These are phyloP conservation scores for Gracilinanus agilis DNA, from an alignment of 2,113 vertebrate genomes.

Conservation along the genomic window DNA sequence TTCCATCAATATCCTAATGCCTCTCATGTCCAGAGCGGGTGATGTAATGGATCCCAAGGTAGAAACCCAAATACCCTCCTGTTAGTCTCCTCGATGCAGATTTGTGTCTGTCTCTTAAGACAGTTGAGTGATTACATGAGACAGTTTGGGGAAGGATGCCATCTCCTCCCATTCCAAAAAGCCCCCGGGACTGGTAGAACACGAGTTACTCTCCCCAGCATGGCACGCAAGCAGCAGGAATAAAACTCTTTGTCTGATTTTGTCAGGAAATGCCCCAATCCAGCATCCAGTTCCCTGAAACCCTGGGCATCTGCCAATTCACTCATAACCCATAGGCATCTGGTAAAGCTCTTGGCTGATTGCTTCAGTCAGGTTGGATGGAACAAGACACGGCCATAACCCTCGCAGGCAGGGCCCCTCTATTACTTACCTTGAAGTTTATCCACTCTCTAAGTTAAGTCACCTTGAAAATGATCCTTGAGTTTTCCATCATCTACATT, in stretches of 20 bases:
- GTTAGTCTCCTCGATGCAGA: neutral
- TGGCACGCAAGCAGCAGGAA: slow-evolving; percentile 17
- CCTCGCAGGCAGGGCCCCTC: slow-evolving; percentile 29
- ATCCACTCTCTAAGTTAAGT: slow-evolving; percentile 13
- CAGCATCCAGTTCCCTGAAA: slow-evolving; percentile 37
- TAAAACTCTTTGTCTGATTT: slow-evolving; percentile 39
- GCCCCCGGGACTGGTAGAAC: slow-evolving; percentile 16
- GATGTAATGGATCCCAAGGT: slow-evolving; percentile 7
- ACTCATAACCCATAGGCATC: slow-evolving; percentile 16
- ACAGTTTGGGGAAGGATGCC: slow-evolving; percentile 14
- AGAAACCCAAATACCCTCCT: slow-evolving; percentile 2
- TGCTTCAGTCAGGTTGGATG: slow-evolving; percentile 26
- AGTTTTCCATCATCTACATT: slow-evolving; percentile 39
- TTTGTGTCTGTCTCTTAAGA: slow-evolving; percentile 10
- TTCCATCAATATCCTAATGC: neutral
- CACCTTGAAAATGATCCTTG: slow-evolving; percentile 50
- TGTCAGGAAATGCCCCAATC: slow-evolving; percentile 34
- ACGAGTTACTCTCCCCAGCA: slow-evolving; percentile 63
- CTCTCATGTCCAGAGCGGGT: neutral
- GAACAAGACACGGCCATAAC: slow-evolving; percentile 9
- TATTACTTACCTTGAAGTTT: slow-evolving; percentile 40
- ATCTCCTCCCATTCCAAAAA: slow-evolving; percentile 36
- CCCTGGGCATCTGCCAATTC: slow-evolving; percentile 45
- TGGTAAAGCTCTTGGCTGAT: slow-evolving; percentile 53
- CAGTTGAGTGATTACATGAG: neutral